A percentile compares a stretch with the other conserved stretches of the same genome.
These are phyloP conservation scores for Pollenia angustigena DNA, from an alignment of 2,888 invertebrate species.

Conservation along the genomic window DNA sequence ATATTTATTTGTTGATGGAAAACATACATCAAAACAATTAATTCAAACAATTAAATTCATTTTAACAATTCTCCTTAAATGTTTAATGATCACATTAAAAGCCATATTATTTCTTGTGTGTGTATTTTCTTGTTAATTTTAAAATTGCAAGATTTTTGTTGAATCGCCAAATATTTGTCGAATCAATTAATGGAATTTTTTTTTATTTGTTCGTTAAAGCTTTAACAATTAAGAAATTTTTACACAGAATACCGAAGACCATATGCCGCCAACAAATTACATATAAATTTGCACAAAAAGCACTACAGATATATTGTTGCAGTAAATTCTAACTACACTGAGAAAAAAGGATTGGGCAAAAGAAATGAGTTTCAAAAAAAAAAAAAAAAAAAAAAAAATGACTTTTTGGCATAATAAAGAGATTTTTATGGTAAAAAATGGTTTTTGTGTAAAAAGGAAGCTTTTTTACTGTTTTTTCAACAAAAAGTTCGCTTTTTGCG, in stretches of 20 bases:
- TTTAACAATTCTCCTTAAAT: not conserved
- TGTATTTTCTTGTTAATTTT: constrained; percentile 1
- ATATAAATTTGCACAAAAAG: constrained; percentile 31
- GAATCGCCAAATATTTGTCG: not conserved
- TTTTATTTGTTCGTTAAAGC: constrained; percentile 16
- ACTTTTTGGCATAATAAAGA: not conserved
- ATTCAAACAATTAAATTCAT: not conserved
- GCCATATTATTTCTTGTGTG: not conserved
- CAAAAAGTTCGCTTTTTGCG: too few species aligned
- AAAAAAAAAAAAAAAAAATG: not conserved
- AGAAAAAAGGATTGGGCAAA: not conserved
- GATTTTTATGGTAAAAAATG: not conserved
- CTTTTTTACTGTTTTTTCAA: too few species aligned
- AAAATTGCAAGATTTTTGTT: not conserved
- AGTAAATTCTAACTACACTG: constrained; percentile 13
- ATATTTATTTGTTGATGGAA: not conserved
- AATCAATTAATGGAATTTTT: constrained; percentile 14
- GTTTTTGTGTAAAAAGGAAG: too few species aligned
- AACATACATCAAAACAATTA: not conserved
- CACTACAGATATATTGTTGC: not conserved
- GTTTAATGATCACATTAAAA: constrained; percentile 25
- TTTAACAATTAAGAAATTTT: constrained; percentile 34
- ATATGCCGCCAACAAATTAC: constrained; percentile 49
- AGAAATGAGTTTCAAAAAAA: not conserved
- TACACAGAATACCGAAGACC: not conserved